Conservation (phyloP, 2,113 vertebrate species). For the Todiramphus chloris region DNA sequence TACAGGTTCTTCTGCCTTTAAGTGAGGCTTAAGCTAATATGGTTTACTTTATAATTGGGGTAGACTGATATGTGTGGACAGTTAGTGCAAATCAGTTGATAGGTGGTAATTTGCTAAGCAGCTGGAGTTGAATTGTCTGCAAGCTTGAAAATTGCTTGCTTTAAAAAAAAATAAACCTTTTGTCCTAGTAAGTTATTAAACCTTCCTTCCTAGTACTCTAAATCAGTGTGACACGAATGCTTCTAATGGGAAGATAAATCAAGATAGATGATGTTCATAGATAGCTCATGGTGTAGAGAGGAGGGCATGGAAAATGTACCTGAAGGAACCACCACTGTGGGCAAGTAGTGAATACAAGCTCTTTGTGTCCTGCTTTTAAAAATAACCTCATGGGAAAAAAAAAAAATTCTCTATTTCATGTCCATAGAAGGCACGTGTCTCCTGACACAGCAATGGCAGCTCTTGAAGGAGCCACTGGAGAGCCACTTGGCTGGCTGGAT, state of each 20-base stretch:
- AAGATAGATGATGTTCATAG: background rate
- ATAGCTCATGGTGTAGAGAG: background rate
- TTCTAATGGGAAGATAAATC: constrained; percentile 27
- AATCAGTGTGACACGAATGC: background rate
- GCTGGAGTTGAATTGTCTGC: constrained; percentile 54
- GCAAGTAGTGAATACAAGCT: background rate
- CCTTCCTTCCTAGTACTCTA: background rate
- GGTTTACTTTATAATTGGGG: constrained; percentile 45
- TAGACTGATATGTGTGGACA: constrained; percentile 38
- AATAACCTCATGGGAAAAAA: background rate
- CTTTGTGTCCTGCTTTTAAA: background rate
- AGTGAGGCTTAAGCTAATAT: constrained; percentile 21
- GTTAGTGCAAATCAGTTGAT: constrained; percentile 37
- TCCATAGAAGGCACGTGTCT: background rate
- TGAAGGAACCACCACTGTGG: background rate
- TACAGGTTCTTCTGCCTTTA: constrained; percentile 23
- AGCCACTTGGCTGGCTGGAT: background rate
- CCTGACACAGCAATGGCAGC: background rate
- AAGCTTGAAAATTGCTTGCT: constrained; percentile 34
- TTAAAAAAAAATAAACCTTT: constrained; percentile 55
- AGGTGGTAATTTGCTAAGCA: constrained; percentile 57
- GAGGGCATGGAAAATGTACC: background rate
- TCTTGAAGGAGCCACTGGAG: background rate
- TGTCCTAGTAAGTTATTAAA: constrained; percentile 31
- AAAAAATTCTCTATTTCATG: background rate